Conservation (phyloP, 2,888 invertebrate genomes). For the Phania funesta region DNA sequence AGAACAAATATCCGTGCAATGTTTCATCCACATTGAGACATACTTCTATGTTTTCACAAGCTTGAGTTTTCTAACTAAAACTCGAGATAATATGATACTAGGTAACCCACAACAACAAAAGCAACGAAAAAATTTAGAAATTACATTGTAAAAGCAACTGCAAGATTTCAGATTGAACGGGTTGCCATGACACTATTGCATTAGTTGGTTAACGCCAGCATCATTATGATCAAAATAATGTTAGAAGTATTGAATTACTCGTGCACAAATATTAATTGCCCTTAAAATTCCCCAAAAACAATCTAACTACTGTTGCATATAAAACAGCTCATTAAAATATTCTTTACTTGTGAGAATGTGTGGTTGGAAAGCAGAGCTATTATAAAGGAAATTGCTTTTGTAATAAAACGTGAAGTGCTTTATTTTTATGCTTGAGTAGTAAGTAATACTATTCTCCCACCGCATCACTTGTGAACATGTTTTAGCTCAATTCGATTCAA, state of each 20-base stretch:
- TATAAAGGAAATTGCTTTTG: background rate
- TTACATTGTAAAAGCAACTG: conserved; percentile 29
- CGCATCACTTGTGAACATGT: background rate
- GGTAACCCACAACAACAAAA: conserved; percentile 12
- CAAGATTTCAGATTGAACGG: conserved; percentile 4
- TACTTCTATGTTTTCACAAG: conserved; percentile 4
- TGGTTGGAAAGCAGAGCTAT: background rate
- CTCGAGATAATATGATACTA: conserved; percentile 35
- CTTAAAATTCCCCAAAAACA: conserved; percentile 12
- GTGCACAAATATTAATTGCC: conserved; percentile 63
- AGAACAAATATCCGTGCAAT: background rate
- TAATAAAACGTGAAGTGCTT: background rate
- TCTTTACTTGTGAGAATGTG: background rate
- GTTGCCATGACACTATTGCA: conserved; percentile 49
- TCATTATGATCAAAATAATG: conserved; percentile 35
- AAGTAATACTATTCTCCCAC: background rate
- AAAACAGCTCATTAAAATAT: conserved; percentile 43
- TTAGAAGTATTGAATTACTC: conserved; percentile 59
- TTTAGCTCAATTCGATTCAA: too few relatives aligned
- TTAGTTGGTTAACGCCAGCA: conserved; percentile 27
- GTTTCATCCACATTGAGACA: background rate
- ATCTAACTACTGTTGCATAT: conserved; percentile 17
- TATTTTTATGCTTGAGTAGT: background rate
- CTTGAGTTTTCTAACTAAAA: conserved; percentile 18
- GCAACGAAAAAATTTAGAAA: conserved; percentile 1